Percentiles rank a stretch among this genome's conserved stretches.
phyloP scores from a whole-genome alignment of 1,140 invertebrate species.

The Octopus sinensis region DNA sequence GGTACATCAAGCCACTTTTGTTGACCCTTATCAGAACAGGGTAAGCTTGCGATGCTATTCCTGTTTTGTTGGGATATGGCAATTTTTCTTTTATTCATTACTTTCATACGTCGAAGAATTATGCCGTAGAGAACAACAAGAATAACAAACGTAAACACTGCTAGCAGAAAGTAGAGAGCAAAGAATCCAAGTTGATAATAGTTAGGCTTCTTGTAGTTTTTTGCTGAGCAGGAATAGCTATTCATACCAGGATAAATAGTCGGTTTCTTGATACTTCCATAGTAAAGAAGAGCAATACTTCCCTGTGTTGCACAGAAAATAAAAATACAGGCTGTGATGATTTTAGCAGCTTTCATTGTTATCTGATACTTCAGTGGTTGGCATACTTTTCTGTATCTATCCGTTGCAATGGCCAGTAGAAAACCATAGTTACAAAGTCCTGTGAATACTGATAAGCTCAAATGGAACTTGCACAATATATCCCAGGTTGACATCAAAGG shows the following conservation, averaged over 20 bases:
- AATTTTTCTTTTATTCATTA: background rate
- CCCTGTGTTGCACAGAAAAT: background rate
- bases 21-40: background rate
- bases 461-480: background rate
- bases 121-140: background rate
- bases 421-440: background rate
- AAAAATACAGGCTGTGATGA: background rate
- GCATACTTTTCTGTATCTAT: conserved; percentile 1
- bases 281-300: background rate
- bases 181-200: background rate
- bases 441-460: background rate
- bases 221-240: background rate
- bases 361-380: background rate
- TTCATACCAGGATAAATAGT: background rate
- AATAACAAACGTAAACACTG: background rate
- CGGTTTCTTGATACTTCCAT: background rate
- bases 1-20: background rate
- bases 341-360: background rate
- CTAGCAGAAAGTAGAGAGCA: background rate
- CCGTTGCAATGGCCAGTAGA: background rate
- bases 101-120: background rate
- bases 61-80: background rate
- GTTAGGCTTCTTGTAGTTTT: background rate
- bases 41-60: background rate
- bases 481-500: background rate